Evolutionary conservation across 1,140 invertebrate genomes (phyloP), one percentile per base, ranked within the genome.

Genomic region (Nixonia krombeini): DNA sequence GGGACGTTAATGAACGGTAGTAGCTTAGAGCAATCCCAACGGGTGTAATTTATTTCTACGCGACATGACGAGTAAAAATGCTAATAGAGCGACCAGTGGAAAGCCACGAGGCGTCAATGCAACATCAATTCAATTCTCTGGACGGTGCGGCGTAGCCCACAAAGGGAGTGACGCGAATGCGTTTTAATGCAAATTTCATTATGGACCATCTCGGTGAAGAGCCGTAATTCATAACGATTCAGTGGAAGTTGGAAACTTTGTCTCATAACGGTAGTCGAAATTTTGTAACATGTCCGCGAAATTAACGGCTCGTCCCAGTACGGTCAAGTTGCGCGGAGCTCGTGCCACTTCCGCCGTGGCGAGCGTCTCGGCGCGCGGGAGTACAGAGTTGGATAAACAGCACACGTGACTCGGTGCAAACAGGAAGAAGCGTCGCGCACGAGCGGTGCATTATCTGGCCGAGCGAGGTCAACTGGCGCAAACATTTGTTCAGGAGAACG

Each of bases 401-500:
- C 53, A 68, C 57, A 53, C 56, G 52, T 67, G 63, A 53, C 52
- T 28, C 16, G 68, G 49, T 35, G 59, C 65, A 75, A 76, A 76
- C 74, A 76, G 76, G 74, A 79, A 79, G 58, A 66, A 59, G 51
- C 56, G 65, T 61, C 70, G 67, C 33, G 65, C 63, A 62, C 58
- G 61, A 64, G 59, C 68, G 50, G 0, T 29, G 66, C 55, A 62
- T 62, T 68, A 68, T 63, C 55, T 58, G 45, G 38, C 31, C 40
- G 23, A 63, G 55, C 66, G 51, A 51, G 63, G 63, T 59, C 63
- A 59, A 59, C 46, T 59, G 70, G 59, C 13, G 75, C 76, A 80
- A 80, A 81, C 76, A 80, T 80, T 80, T 79, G 76, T 74, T 78
- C 75, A 49, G 74, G 67, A 74, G n/a, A 21, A 25, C 45, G 41